Percentiles rank a stretch among this genome's conserved stretches.
Evolutionary conservation across 2,888 invertebrate genomes (phyloP).

Genomic region (Pachydiplax longipennis): DNA sequence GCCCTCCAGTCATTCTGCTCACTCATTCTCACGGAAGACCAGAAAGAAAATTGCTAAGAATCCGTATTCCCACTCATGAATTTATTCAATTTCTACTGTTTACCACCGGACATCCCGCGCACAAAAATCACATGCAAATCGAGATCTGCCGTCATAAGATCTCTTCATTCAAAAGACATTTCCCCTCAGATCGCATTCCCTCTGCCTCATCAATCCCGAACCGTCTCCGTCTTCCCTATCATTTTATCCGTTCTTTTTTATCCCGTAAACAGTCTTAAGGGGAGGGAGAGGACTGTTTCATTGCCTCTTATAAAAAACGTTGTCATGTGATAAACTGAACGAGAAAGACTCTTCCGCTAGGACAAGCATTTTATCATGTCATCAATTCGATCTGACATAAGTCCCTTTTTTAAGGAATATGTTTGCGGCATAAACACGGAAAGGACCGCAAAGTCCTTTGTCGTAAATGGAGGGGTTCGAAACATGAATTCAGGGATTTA

Average conservation of each 20-base stretch:
- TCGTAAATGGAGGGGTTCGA: no score
- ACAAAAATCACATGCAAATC: background rate
- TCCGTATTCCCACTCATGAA: background rate
- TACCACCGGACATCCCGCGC: background rate
- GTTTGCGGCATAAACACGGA: no score
- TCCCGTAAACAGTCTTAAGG: background rate
- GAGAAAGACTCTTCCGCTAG: no score
- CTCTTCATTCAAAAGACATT: background rate
- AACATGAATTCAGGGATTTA: no score
- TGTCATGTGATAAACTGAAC: background rate
- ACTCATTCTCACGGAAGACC: background rate
- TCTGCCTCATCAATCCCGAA: background rate
- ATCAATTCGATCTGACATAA: no score
- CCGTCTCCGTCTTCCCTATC: background rate
- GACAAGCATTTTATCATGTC: no score
- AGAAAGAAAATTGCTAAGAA: background rate
- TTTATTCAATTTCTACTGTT: background rate
- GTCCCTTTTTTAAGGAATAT: no score
- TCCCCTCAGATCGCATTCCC: background rate
- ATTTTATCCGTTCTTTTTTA: background rate
- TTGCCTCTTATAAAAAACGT: background rate
- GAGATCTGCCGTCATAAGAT: background rate
- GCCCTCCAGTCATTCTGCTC: background rate
- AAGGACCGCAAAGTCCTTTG: no score
- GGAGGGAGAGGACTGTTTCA: background rate